Base-by-base conservation (phyloP, 2,888 invertebrate species). In the Plebejus argus region DNA sequence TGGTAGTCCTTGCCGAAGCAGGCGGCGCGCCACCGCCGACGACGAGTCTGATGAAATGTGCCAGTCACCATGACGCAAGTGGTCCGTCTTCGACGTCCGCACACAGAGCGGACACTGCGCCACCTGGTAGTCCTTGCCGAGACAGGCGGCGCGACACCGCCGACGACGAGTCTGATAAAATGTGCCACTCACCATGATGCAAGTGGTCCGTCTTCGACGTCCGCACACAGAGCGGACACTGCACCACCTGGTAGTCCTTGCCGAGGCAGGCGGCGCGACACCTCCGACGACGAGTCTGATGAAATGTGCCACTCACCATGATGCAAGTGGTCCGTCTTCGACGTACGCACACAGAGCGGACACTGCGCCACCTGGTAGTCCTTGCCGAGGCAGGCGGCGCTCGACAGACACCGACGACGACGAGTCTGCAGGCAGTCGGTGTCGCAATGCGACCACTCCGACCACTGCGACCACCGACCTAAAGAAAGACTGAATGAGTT, bases 381-480 rank as follows among this genome's bases (percentile, higher is more conserved):
- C 28, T 89, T 89, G 4, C 93, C 93, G 1, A 89, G 86, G 78
- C 93, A 94, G 0, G 88, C 88, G 1, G 88, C 80, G 77, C 89
- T 89, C 45, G 53, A 39, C 99, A 99, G 81, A 96, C 95, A 82
- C 39, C 39, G 39, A 1, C 97, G 94, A 80, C 98, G 95, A 81
- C 98, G 95, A 81, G 96, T 96, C 88, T 98, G 98, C 79, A 96
- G 95, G 89, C 99, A 99, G 88, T 98, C 98, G 58, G 96, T 94
- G 85, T 97, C 97, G 89, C 99, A 99, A 77, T 96, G 95, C 18
- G 98, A 98, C 98, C 98, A 99, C 56, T 97, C 96, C 6, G 98
- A 97, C 98, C 98, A 98, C 81, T 95, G 94, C 0, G 97, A 96
- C 98, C 98, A 98, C 76, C 96, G 95, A 81, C 97, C 97, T 93